Evolutionary conservation across 2,113 vertebrate species (phyloP), one percentile per base, ranked within the genome.

Genomic region (Osmerus mordax): DNA sequence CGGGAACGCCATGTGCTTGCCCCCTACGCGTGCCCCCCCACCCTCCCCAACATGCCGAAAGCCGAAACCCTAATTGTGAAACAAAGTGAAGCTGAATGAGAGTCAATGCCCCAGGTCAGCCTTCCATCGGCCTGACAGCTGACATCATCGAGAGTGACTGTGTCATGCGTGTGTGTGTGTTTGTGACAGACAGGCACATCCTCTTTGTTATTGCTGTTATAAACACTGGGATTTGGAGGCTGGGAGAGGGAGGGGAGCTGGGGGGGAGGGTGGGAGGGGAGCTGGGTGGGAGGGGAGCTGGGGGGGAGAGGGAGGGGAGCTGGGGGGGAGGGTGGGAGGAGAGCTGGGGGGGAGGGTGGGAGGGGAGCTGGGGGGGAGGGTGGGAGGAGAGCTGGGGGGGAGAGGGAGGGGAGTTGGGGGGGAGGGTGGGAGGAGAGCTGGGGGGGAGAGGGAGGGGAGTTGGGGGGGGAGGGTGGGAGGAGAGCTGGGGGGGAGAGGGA

Each of bases 41-140:
- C 52, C 65, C 65, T 60, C 65, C 53, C 58, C 67, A 71, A 56
- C 61, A 69, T 47, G 41, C 41, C 9, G 41, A 47, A 21, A 47
- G 6, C 28, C 15, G 29, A 13, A 66, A 58, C 71, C 56, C 29
- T 82, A 80, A 83, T 78, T 69, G 78, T 66, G 76, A 78, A 78
- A 85, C 85, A 84, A 82, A 83, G 77, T 74, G 81, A 78, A 60
- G 73, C 68, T 19, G 78, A 70, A 72, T 65, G 64, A 61, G 71
- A 60, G 41, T 29, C 67, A 67, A 75, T 72, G 55, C 67, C 73
- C 70, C 72, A 23, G 65, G 80, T 78, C 70, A 76, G 66, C 74
- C 71, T 63, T 75, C 64, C 66, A 21, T 51, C 1, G 60, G 47
- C 19, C 6, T 72, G 83, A 87, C 68, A 78, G 78, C 62, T 76